Percentiles rank a stretch among this genome's conserved stretches.
These are phyloP conservation scores for Drosophila erecta DNA, from an alignment of 1,140 invertebrate species.

Conservation along the genomic window DNA sequence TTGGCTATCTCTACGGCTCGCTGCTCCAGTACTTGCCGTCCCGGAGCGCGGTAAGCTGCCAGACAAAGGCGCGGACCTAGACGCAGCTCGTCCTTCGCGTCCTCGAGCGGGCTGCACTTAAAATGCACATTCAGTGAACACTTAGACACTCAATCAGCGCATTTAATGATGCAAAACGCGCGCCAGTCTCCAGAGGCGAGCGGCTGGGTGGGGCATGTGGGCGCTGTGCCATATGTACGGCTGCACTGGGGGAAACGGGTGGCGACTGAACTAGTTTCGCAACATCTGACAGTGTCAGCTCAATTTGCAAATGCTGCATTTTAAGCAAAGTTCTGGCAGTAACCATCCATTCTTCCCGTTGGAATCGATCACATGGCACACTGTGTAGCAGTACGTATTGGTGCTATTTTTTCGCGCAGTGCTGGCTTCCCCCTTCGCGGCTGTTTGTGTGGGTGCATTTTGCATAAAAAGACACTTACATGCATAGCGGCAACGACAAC, in stretches of 20 bases:
- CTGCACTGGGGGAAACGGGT: constrained; percentile 7
- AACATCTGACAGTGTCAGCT: too few species aligned
- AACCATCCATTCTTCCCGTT: too few species aligned
- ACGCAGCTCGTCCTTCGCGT: constrained; percentile 12
- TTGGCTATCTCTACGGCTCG: constrained; percentile 85
- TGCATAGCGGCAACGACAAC: constrained; percentile 40
- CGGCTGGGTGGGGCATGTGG: constrained; percentile 6
- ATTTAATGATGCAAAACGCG: constrained; percentile 79
- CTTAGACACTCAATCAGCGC: constrained; percentile 80
- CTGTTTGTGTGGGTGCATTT: constrained; percentile 56
- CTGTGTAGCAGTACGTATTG: too few species aligned
- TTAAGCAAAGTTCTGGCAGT: too few species aligned
- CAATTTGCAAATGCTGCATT: too few species aligned
- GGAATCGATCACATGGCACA: background rate
- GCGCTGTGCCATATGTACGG: constrained; percentile 42
- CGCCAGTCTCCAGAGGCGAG: constrained; percentile 27
- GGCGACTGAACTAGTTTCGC: too few species aligned
- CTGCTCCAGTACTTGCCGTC: constrained; percentile 85
- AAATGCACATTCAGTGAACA: constrained; percentile 78
- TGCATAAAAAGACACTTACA: constrained; percentile 82
- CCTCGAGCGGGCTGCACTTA: constrained; percentile 45
- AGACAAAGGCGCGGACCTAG: constrained; percentile 38
- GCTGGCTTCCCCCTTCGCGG: constrained; percentile 5
- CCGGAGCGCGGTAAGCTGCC: constrained; percentile 79
- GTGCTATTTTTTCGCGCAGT: constrained; percentile 11